Base-by-base conservation (phyloP, 2,113 vertebrate genomes). In the Mesoclemmys tuberculata region DNA sequence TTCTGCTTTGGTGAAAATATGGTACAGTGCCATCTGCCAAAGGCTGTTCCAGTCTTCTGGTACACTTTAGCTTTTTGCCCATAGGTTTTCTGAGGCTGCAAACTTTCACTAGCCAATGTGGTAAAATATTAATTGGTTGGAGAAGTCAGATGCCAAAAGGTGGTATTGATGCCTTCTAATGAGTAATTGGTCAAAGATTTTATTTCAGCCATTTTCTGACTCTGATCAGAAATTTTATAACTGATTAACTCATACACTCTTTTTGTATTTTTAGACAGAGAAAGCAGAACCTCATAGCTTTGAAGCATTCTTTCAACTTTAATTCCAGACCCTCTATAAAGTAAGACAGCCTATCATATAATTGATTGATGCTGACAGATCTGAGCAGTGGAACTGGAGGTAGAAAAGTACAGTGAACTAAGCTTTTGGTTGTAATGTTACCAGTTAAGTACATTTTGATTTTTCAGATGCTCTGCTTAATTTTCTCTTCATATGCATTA, bases 11-110 rank as follows among this genome's bases (percentile, higher is more conserved):
- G 91, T 75, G 95, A 85, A 16, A 89, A 80, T n/a, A 48, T 80
- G 54, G 80, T 88, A 87, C 46, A 92, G 10, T 54, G 90, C 82
- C 95, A 9, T 88, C 85, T 91, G 54, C 89, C 93, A 94, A 10
- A 24, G 74, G 82, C 93, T 95, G 88, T 41, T 31, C 38, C 21
- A 21, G 19, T 27, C 58, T n/a, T 89, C 7, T 35, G n/a, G 75
- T 29, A 83, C 24, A 14, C 6, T 79, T 61, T 18, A 13, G 19
- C 16, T 3, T 41, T 19, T 77, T 29, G 5, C 1, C 46, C 7
- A 9, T 38, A 58, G 2, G 0, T 4, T 22, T n/a, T 58, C 31
- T 4, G 2, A 48, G 6, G 10, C 10, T 94, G 74, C 49, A 88
- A 6, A 56, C 27, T 26, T 77, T 93, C 78, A 21, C n/a, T 46